Evolutionary conservation across 35 echinoderm and acorn worm genomes (phyloP).

Genomic region (Patiria miniata): DNA sequence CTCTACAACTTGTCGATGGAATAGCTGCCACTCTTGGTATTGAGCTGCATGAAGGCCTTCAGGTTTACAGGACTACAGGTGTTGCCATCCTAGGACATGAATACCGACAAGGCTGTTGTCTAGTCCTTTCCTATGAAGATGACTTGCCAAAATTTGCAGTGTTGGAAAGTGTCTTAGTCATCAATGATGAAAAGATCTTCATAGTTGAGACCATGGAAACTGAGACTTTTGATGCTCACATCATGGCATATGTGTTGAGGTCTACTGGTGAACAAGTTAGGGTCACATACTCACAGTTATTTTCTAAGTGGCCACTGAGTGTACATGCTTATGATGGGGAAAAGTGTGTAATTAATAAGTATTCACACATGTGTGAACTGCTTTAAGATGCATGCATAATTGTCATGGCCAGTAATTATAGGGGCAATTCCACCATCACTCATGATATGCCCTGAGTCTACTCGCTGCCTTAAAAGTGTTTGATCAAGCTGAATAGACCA

Average conservation of each 20-base stretch:
- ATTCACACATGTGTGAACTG: slow-evolving; percentile 38
- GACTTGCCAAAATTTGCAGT: slow-evolving; percentile 29
- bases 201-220: background rate
- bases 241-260: background rate
- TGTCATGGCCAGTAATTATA: background rate
- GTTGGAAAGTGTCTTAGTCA: background rate
- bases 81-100: slow-evolving; percentile 30
- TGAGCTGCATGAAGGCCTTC: background rate
- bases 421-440: too few relatives aligned
- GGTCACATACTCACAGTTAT: background rate
- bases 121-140: slow-evolving; percentile 24
- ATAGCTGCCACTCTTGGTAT: background rate
- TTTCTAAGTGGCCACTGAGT: slow-evolving; percentile 42
- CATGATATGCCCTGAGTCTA: too few relatives aligned
- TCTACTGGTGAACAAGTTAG: background rate
- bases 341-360: slow-evolving; percentile 33
- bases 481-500: too few relatives aligned
- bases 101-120: slow-evolving; percentile 29
- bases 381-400: background rate
- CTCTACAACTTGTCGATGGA: background rate
- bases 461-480: too few relatives aligned
- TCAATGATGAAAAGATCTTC: slow-evolving; percentile 34
- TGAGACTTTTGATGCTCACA: slow-evolving; percentile 11
- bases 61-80: background rate
- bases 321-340: background rate